Evolutionary conservation across 2,113 vertebrate genomes (phyloP).

Genomic region (Propithecus coquereli): DNA sequence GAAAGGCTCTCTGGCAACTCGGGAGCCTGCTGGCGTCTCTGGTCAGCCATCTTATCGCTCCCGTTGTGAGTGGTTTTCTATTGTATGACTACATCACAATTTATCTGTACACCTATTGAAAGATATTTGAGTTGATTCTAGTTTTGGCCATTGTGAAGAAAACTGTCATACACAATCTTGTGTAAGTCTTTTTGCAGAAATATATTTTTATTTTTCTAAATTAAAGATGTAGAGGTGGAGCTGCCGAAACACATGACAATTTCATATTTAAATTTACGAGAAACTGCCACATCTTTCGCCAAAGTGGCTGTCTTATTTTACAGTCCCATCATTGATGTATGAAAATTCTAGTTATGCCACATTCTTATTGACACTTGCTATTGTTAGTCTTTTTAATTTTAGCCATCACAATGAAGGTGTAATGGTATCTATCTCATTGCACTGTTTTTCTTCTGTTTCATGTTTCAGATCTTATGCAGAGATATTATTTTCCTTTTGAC

Average conservation of each 20-base stretch:
- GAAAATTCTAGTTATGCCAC: background rate
- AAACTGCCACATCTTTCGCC: background rate
- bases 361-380: background rate
- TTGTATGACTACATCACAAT: background rate
- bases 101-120: background rate
- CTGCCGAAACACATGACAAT: background rate
- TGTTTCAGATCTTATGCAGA: background rate
- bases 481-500: background rate
- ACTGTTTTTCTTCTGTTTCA: background rate
- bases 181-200: background rate
- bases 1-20: no score
- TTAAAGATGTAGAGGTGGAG: background rate
- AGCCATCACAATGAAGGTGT: background rate
- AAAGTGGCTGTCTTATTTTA: background rate
- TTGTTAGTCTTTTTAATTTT: background rate
- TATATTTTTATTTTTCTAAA: background rate
- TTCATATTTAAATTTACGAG: background rate
- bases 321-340: background rate
- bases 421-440: background rate
- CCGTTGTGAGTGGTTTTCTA: background rate
- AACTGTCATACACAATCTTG: background rate
- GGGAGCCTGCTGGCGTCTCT: no score
- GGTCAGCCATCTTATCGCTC: no score
- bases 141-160: background rate
- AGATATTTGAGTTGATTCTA: background rate